Evolutionary conservation across 1,140 invertebrate genomes (phyloP).

Genomic region (Chymomyza costata): DNA sequence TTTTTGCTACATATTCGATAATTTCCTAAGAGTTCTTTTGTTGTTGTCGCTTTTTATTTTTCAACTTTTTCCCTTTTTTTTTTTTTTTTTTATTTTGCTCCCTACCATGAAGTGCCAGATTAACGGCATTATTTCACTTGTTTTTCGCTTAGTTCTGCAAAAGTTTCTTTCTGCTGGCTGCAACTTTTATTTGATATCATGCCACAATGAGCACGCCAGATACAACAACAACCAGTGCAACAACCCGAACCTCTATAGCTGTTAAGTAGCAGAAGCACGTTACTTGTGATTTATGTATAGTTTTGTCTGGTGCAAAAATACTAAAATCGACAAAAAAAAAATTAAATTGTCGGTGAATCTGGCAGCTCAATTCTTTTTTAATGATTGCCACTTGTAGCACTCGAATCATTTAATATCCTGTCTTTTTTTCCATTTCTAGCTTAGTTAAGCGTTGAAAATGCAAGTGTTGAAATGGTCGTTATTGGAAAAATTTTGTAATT

Average conservation of each 20-base stretch:
- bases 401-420: slow-evolving; percentile 9
- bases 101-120: slow-evolving; percentile 5
- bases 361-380: slow-evolving; percentile 40
- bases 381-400: slow-evolving; percentile 42
- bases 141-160: slow-evolving; percentile 6
- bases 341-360: slow-evolving; percentile 18
- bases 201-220: slow-evolving; percentile 2
- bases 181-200: too few relatives aligned
- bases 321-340: slow-evolving; percentile 7
- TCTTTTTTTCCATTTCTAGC: too few relatives aligned
- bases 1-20: slow-evolving; percentile 44
- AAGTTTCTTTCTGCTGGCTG: not conserved
- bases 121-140: slow-evolving; percentile 2
- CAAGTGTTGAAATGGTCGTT: too few relatives aligned
- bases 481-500: too few relatives aligned
- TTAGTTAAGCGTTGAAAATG: too few relatives aligned
- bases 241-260: slow-evolving; percentile 42
- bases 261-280: slow-evolving; percentile 47
- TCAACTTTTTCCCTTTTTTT: too few relatives aligned
- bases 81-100: not conserved
- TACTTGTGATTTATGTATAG: too few relatives aligned
- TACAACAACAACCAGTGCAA: slow-evolving; percentile 4
- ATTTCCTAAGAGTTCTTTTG: slow-evolving; percentile 52
- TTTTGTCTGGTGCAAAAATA: too few relatives aligned
- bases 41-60: too few relatives aligned